Conservation (phyloP, 2,888 invertebrate species). For the Silvanus unidentatus region DNA sequence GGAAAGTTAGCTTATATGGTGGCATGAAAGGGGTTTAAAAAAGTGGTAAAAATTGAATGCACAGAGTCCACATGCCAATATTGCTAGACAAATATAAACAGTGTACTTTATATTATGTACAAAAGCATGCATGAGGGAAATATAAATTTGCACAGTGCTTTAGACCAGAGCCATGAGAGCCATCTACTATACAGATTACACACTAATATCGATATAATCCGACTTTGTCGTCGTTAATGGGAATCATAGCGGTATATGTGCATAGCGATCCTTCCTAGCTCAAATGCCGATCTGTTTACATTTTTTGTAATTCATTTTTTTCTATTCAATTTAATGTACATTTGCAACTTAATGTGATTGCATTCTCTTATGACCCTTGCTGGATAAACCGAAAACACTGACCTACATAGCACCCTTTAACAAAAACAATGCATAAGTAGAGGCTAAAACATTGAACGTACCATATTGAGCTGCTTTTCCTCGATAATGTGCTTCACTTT, state of each 20-base stretch:
- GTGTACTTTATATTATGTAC: slow-evolving; percentile 43
- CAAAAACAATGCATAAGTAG: no score
- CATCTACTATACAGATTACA: slow-evolving; percentile 33
- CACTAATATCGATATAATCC: slow-evolving; percentile 27
- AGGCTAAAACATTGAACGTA: no score
- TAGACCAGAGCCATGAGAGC: slow-evolving; percentile 26
- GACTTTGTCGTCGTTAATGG: slow-evolving; percentile 15
- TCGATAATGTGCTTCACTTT: slow-evolving; percentile 56
- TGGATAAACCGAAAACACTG: no score
- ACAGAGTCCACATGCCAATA: slow-evolving; percentile 40
- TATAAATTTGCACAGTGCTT: slow-evolving; percentile 39
- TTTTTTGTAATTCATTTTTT: no score
- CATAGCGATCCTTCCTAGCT: no score
- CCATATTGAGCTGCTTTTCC: slow-evolving; percentile 49
- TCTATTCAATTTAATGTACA: no score
- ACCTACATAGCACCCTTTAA: no score
- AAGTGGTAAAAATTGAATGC: slow-evolving; percentile 37
- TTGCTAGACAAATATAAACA: slow-evolving; percentile 43
- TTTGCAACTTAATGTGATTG: no score
- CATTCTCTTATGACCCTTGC: no score
- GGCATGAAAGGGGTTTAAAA: slow-evolving; percentile 23
- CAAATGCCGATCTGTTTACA: no score
- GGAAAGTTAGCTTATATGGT: no score
- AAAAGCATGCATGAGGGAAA: slow-evolving; percentile 38
- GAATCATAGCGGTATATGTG: slow-evolving; percentile 11